A percentile compares a stretch with the other conserved stretches of the same genome.
phyloP scores from a whole-genome alignment of 2,797 vertebrate species.

The Lophius americanus region DNA sequence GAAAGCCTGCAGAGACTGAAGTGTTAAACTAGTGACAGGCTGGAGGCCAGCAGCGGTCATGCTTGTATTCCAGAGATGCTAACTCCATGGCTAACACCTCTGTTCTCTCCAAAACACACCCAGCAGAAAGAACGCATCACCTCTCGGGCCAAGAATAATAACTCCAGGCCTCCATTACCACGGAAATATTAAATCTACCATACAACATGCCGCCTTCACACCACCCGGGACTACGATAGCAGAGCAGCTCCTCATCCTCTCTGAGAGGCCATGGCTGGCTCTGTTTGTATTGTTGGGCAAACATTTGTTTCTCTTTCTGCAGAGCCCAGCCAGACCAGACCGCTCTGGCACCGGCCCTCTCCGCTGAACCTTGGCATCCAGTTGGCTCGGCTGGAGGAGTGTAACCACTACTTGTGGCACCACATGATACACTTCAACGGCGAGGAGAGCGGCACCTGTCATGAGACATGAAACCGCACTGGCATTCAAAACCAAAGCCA shows the following conservation, averaged over 20 bases:
- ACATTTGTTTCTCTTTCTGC: conserved; percentile 63
- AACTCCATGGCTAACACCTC: conserved; percentile 66
- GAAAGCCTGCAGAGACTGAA: conserved; percentile 33
- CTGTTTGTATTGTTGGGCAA: conserved; percentile 44
- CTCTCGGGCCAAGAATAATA: conserved; percentile 61
- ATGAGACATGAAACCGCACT: conserved; percentile 51
- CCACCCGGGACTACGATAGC: conserved; percentile 21
- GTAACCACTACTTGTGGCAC: conserved; percentile 52
- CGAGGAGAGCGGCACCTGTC: conserved; percentile 54
- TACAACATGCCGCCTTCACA: background rate
- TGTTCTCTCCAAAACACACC: conserved; percentile 67
- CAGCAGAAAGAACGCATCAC: conserved; percentile 62
- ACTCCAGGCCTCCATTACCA: conserved; percentile 17
- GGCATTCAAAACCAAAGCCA: conserved; percentile 17
- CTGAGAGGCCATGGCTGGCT: conserved; percentile 16
- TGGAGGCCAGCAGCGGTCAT: conserved; percentile 45
- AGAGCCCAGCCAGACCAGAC: conserved; percentile 20
- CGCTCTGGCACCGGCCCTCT: conserved; percentile 47
- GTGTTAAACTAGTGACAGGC: conserved; percentile 48
- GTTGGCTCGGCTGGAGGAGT: conserved; percentile 27
- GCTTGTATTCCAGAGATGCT: conserved; percentile 51
- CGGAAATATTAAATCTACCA: conserved; percentile 13
- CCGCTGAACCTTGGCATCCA: conserved; percentile 51
- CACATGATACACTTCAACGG: conserved; percentile 60
- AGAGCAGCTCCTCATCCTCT: background rate